These are phyloP conservation scores for Corythornis vintsioides DNA, from an alignment of 2,113 vertebrate species.

Conservation along the genomic window DNA sequence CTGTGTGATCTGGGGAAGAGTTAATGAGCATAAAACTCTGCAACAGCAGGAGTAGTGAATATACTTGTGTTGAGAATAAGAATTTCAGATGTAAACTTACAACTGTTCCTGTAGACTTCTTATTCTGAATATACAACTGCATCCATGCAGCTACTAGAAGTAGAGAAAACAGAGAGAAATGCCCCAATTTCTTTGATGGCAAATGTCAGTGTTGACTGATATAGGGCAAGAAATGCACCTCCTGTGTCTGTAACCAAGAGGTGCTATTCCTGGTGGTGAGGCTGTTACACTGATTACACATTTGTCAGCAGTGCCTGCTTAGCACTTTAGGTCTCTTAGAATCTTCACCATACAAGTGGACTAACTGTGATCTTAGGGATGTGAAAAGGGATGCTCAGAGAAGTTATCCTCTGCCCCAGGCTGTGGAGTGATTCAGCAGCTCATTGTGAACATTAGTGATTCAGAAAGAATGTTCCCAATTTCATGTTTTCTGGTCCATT, in stretches of 20 bases:
- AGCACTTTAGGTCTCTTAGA: not conserved
- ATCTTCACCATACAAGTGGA: not conserved
- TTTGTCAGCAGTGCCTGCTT: not conserved
- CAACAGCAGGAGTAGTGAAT: not conserved
- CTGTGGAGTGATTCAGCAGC: not conserved
- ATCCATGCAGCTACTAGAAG: not conserved
- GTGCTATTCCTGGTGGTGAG: not conserved
- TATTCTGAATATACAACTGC: not conserved
- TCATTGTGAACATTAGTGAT: not conserved
- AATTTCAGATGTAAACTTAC: not conserved
- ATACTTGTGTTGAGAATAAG: not conserved
- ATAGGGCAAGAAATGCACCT: constrained; percentile 17
- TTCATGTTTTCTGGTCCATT: constrained; percentile 4
- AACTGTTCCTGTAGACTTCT: not conserved
- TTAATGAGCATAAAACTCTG: not conserved
- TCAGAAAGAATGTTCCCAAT: not conserved
- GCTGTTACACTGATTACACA: not conserved
- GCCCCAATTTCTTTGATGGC: constrained; percentile 28
- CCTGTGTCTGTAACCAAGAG: not conserved
- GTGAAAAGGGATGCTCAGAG: not conserved
- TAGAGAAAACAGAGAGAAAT: not conserved
- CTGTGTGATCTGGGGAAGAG: not conserved
- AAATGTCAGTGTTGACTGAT: constrained; percentile 29
- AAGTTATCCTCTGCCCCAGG: not conserved
- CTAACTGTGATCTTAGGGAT: not conserved